Percentiles rank a stretch among this genome's conserved stretches.
These are phyloP conservation scores for Scaptomyza polygonia DNA, from an alignment of 2,888 invertebrate species.

Conservation along the genomic window DNA sequence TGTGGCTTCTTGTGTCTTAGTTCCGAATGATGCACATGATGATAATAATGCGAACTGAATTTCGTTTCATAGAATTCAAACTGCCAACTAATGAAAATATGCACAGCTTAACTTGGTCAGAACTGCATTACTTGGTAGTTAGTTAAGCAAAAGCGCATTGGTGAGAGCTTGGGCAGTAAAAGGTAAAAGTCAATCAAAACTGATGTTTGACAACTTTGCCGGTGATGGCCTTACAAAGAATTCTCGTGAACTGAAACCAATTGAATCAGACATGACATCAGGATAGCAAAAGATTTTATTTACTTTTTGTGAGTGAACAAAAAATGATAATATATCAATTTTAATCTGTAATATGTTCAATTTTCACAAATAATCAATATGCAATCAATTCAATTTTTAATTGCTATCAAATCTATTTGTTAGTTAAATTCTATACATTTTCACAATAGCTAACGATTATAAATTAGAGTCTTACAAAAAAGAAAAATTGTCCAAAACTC, in stretches of 20 bases:
- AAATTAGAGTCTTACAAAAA: neutral
- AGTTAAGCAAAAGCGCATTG: neutral
- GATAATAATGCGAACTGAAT: conserved; percentile 21
- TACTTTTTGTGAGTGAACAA: no score
- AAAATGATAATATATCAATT: no score
- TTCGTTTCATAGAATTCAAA: conserved; percentile 34
- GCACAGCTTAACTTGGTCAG: neutral
- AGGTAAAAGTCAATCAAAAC: neutral
- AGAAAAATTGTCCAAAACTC: neutral
- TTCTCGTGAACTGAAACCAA: neutral
- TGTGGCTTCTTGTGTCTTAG: conserved; percentile 19
- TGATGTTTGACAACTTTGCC: neutral
- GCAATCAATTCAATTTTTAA: no score
- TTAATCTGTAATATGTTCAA: no score
- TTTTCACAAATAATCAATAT: no score
- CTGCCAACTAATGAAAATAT: conserved; percentile 8
- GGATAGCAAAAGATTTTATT: no score
- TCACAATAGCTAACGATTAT: neutral
- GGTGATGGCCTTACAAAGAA: neutral
- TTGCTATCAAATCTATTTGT: no score
- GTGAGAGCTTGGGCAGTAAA: neutral
- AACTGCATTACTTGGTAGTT: neutral
- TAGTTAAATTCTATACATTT: no score
- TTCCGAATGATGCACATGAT: conserved; percentile 3
- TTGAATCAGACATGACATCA: neutral